A percentile compares a stretch with the other conserved stretches of the same genome.
These are phyloP conservation scores for Eulemur rufifrons DNA, from an alignment of 2,113 vertebrate genomes.

Conservation along the genomic window DNA sequence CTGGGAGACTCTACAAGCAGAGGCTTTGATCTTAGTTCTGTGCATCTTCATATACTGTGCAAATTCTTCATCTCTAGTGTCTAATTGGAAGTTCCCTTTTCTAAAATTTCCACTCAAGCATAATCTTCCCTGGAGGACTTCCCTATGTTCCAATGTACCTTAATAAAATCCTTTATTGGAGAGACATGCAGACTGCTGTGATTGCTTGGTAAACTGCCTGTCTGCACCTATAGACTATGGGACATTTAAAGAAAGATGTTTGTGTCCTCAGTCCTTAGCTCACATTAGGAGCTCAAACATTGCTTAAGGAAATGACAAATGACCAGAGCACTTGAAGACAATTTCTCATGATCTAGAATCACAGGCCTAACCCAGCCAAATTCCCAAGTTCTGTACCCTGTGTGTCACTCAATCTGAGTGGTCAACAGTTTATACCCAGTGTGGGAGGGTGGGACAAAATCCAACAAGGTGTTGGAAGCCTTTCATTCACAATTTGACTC, in stretches of 20 bases:
- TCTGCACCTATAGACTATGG: background rate
- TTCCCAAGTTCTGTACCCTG: background rate
- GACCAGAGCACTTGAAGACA: background rate
- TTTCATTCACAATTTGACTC: background rate
- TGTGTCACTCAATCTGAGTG: background rate
- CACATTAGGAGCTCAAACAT: background rate
- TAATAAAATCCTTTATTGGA: no score
- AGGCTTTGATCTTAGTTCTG: background rate
- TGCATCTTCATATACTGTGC: background rate
- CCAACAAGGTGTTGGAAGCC: background rate
- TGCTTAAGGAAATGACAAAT: background rate
- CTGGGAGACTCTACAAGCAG: background rate
- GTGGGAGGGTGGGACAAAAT: no score
- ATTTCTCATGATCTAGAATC: background rate
- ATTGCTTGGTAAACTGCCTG: background rate
- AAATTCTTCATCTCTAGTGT: background rate
- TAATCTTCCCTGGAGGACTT: background rate
- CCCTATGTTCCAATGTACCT: no score
- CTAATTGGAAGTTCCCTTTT: background rate
- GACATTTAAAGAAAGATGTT: background rate
- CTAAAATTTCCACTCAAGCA: background rate
- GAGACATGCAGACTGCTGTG: background rate
- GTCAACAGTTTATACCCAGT: background rate
- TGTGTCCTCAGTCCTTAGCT: background rate
- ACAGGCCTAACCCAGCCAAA: background rate